Evolutionary conservation across 2,797 vertebrate genomes (phyloP).

Genomic region (Bradypodion ventrale): DNA sequence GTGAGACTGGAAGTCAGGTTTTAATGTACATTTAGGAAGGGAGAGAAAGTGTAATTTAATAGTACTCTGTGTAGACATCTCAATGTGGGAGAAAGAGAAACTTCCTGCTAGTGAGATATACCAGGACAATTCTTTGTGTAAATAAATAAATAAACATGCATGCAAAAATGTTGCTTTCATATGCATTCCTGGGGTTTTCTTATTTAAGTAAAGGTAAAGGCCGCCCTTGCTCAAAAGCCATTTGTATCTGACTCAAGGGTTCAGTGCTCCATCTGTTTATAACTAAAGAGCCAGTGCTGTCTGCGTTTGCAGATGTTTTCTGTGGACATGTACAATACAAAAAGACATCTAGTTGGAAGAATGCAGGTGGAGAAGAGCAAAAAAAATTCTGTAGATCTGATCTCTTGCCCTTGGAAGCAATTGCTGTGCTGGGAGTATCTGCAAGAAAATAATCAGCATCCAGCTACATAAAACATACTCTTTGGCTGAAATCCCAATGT

Average conservation of each 20-base stretch:
- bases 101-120: background rate
- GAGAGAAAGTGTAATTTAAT: no score
- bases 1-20: background rate
- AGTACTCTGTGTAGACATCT: background rate
- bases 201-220: no score
- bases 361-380: background rate
- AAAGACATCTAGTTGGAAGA: background rate
- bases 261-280: no score
- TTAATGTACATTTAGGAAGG: no score
- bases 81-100: no score
- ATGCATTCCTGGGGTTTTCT: background rate
- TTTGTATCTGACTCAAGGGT: no score
- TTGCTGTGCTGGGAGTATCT: background rate
- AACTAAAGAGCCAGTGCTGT: no score
- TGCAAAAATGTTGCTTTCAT: background rate
- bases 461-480: background rate
- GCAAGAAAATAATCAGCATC: background rate
- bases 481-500: background rate
- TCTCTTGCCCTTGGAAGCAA: background rate
- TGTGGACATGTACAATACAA: background rate
- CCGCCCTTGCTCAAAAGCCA: no score
- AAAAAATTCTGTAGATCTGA: background rate
- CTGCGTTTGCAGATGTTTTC: no score
- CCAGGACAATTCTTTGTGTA: background rate
- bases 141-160: background rate